phyloP scores from a whole-genome alignment of 2,888 invertebrate species.

The Maniola hyperantus region DNA sequence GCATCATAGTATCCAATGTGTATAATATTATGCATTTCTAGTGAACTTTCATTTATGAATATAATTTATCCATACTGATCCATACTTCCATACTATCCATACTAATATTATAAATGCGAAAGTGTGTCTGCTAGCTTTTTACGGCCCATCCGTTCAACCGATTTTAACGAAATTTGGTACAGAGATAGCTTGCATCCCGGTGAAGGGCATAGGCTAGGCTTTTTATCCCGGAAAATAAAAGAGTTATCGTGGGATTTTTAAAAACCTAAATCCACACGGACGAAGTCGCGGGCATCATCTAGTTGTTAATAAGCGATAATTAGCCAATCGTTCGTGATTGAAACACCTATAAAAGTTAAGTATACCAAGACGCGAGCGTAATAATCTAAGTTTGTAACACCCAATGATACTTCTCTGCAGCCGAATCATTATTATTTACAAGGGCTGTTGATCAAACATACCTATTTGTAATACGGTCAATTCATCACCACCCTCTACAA shows the following conservation, averaged over 20 bases:
- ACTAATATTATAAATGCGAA: too few relatives aligned
- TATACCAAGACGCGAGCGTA: neutral
- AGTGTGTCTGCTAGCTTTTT: too few relatives aligned
- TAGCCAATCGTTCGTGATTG: neutral
- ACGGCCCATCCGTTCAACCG: too few relatives aligned
- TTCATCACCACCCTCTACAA: neutral
- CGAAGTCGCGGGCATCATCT: too few relatives aligned
- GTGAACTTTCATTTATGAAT: neutral
- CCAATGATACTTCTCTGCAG: neutral
- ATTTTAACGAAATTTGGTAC: too few relatives aligned
- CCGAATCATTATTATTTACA: neutral
- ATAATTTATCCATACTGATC: too few relatives aligned
- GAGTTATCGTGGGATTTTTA: too few relatives aligned
- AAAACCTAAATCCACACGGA: too few relatives aligned
- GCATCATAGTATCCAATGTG: conserved; percentile 1
- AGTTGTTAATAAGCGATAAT: neutral
- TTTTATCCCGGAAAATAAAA: too few relatives aligned
- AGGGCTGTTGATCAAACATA: neutral
- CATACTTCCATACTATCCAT: too few relatives aligned
- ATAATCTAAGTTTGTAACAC: neutral
- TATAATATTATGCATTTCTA: neutral
- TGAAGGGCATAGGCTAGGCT: too few relatives aligned
- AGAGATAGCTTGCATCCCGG: too few relatives aligned
- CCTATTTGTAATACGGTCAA: neutral
- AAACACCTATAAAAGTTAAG: neutral